phyloP scores from a whole-genome alignment of 2,797 vertebrate species.

The Danio jaintianensis region DNA sequence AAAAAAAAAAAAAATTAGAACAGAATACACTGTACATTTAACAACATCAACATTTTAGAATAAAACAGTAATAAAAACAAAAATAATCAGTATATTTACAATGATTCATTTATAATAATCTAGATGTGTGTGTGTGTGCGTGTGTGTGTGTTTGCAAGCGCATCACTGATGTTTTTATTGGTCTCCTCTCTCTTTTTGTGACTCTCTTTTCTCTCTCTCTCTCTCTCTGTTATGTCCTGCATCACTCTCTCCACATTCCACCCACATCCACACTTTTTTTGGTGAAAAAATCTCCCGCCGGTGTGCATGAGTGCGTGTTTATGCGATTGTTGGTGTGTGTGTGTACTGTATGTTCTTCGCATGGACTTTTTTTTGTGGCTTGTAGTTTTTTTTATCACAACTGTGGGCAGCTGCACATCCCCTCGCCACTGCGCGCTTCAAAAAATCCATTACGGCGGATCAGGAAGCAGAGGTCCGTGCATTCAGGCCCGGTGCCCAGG shows the following conservation, averaged over 20 bases:
- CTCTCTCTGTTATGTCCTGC: not conserved
- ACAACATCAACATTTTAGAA: too few species aligned
- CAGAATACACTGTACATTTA: too few species aligned
- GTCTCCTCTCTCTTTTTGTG: too few species aligned
- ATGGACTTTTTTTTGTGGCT: slow-evolving; percentile 37
- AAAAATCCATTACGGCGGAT: slow-evolving; percentile 70
- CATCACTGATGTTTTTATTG: too few species aligned
- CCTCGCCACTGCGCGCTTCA: slow-evolving; percentile 63
- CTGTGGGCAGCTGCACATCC: slow-evolving; percentile 63
- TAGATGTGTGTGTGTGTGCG: too few species aligned
- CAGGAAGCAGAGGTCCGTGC: slow-evolving; percentile 61
- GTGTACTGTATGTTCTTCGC: not conserved
- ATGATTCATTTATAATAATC: too few species aligned
- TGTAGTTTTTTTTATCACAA: slow-evolving; percentile 57
- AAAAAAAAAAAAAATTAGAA: too few species aligned
- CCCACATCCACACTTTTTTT: slow-evolving; percentile 12
- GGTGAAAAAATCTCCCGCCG: slow-evolving; percentile 9
- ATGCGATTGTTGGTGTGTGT: slow-evolving; percentile 13
- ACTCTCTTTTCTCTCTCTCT: not conserved
- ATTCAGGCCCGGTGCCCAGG: slow-evolving; percentile 54
- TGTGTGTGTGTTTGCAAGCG: too few species aligned
- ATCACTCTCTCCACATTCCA: slow-evolving; percentile 11
- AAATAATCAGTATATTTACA: too few species aligned
- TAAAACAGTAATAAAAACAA: too few species aligned
- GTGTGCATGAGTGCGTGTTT: slow-evolving; percentile 9